phyloP scores from a whole-genome alignment of 2,888 invertebrate species.

The Sisyra nigra region DNA sequence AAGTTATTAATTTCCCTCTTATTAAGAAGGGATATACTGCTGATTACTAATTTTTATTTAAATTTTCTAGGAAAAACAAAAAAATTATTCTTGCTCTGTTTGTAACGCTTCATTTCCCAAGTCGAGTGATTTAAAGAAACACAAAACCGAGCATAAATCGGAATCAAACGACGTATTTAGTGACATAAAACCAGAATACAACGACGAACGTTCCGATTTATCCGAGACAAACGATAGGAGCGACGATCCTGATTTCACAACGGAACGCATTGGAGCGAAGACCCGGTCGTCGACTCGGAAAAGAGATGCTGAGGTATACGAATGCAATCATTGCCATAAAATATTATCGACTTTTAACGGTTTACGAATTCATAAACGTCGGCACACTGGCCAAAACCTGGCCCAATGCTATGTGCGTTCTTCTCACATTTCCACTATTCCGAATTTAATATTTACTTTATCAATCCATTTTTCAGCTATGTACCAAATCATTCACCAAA shows the following conservation, averaged over 20 bases:
- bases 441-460: background rate
- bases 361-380: conserved; percentile 38
- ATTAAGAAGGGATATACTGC: too few relatives aligned
- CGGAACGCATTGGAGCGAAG: conserved; percentile 11
- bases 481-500: conserved; percentile 23
- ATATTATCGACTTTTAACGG: conserved; percentile 20
- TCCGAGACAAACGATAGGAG: conserved; percentile 11
- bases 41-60: too few relatives aligned
- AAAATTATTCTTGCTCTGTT: background rate
- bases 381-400: conserved; percentile 37
- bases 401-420: conserved; percentile 19
- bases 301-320: conserved; percentile 9
- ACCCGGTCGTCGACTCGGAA: conserved; percentile 10
- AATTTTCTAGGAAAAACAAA: background rate
- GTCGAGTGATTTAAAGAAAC: background rate
- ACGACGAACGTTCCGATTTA: background rate
- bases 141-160: background rate
- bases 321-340: conserved; percentile 21
- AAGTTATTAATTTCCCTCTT: too few relatives aligned
- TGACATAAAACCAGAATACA: background rate
- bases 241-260: conserved; percentile 11
- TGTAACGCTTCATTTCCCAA: background rate
- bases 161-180: background rate
- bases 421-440: background rate
- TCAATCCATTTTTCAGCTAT: conserved; percentile 17